Conservation (phyloP, 2,797 vertebrate species). For the Okamejei kenojei region DNA sequence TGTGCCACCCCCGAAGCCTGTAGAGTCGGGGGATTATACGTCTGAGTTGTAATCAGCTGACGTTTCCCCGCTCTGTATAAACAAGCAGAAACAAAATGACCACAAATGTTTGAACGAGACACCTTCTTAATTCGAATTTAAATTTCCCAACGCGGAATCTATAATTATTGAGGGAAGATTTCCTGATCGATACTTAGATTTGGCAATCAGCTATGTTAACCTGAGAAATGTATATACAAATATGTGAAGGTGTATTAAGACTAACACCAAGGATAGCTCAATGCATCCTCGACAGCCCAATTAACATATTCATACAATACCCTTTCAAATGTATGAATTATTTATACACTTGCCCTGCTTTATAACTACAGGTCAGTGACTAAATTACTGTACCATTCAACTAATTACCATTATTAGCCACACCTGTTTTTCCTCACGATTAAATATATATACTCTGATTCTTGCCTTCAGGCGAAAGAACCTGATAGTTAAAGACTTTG, state of each 20-base stretch:
- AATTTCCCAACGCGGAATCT: neutral
- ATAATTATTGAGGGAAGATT: neutral
- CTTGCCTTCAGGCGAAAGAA: neutral
- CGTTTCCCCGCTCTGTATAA: neutral
- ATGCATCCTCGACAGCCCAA: neutral
- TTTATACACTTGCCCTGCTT: slow-evolving; percentile 15
- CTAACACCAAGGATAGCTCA: neutral
- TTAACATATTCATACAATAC: slow-evolving; percentile 12
- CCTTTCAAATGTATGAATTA: slow-evolving; percentile 28
- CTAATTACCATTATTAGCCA: slow-evolving; percentile 23
- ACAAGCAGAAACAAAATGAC: neutral
- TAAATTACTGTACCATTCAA: slow-evolving; percentile 34
- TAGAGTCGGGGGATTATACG: neutral
- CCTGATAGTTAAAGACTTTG: neutral
- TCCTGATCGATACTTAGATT: neutral
- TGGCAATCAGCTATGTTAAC: neutral
- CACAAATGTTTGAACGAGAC: neutral
- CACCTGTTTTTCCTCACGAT: slow-evolving; percentile 29
- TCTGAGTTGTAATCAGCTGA: neutral
- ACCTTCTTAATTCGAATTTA: neutral
- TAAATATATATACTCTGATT: neutral
- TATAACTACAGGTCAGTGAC: slow-evolving; percentile 30
- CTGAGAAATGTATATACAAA: neutral
- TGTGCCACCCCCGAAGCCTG: neutral
- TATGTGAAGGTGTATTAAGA: neutral